Conservation (phyloP, 2,113 vertebrate genomes). For the Tachycineta bicolor region DNA sequence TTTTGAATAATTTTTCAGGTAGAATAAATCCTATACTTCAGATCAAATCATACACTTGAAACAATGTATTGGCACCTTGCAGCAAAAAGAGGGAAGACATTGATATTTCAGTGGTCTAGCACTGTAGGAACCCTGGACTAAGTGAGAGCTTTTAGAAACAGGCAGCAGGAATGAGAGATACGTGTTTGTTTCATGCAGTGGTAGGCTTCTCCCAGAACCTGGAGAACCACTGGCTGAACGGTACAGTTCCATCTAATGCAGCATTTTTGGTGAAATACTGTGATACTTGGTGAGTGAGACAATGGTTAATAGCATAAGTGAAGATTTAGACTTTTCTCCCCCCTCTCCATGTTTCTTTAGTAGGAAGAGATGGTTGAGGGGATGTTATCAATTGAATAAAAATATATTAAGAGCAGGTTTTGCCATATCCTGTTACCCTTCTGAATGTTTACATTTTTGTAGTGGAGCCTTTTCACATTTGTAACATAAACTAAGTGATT, state of each 20-base stretch:
- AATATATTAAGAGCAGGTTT: background rate
- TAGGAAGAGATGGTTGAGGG: background rate
- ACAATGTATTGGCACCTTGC: background rate
- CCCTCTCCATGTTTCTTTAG: background rate
- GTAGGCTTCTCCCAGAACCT: background rate
- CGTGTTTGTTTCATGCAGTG: background rate
- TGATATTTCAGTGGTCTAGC: background rate
- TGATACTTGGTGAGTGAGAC: background rate
- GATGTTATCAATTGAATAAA: background rate
- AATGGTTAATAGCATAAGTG: background rate
- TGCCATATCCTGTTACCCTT: too few species aligned
- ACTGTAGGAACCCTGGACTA: background rate
- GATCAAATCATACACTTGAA: background rate
- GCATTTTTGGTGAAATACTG: background rate
- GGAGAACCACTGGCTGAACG: background rate
- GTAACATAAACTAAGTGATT: too few species aligned
- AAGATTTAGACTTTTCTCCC: background rate
- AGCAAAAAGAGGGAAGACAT: background rate
- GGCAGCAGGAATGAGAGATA: background rate
- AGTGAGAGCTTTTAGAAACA: background rate
- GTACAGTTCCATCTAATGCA: background rate
- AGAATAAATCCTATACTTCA: background rate
- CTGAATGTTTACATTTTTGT: too few species aligned
- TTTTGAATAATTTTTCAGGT: background rate
- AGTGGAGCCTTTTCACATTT: too few species aligned